Conservation (phyloP, 2,888 invertebrate genomes). For the Polydesmus complanatus region DNA sequence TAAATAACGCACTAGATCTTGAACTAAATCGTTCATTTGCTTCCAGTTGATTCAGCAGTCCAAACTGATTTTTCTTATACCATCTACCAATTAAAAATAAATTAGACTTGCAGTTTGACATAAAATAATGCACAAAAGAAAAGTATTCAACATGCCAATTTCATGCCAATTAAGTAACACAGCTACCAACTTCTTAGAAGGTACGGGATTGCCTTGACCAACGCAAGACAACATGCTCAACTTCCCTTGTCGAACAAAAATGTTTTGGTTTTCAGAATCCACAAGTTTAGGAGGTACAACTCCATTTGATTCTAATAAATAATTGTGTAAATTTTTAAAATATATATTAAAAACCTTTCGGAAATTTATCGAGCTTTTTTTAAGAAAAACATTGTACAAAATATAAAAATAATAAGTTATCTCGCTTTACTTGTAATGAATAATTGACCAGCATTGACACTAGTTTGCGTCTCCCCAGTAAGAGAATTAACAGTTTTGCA, state of each 20-base stretch:
- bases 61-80: neutral
- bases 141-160: too few relatives aligned
- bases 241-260: neutral
- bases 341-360: too few relatives aligned
- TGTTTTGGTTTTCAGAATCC: neutral
- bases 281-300: constrained; percentile 2
- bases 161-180: too few relatives aligned
- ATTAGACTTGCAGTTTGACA: neutral
- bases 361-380: too few relatives aligned
- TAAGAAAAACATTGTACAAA: too few relatives aligned
- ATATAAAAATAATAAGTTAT: neutral
- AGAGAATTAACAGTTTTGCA: constrained; percentile 12
- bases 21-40: neutral
- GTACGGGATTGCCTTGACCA: constrained; percentile 38
- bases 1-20: neutral
- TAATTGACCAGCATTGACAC: constrained; percentile 6
- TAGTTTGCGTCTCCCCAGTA: constrained; percentile 5
- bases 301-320: too few relatives aligned
- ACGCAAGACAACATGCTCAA: constrained; percentile 42
- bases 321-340: too few relatives aligned
- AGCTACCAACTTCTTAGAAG: constrained; percentile 28
- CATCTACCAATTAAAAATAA: neutral
- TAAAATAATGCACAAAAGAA: too few relatives aligned
- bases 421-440: constrained; percentile 10
- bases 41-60: neutral